These are phyloP conservation scores for silkworm (Bombyx mori) DNA, from an alignment of 1,140 invertebrate genomes.

Conservation along the genomic window ASM3026992v2 NC_085110.1:16131001-16131500, in stretches of 20 bases:
- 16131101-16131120: slow-evolving; percentile 64
- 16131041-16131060: too few species aligned
- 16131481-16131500: slow-evolving; percentile 70
- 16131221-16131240: slow-evolving; percentile 19
- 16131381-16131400: slow-evolving; percentile 51
- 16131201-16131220: slow-evolving; percentile 20
- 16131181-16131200: slow-evolving; percentile 14
- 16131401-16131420: slow-evolving; percentile 49
- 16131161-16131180: not conserved
- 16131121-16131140: slow-evolving; percentile 51
- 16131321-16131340: slow-evolving; percentile 64
- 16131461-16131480: slow-evolving; percentile 64
- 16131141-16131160: slow-evolving; percentile 9
- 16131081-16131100: slow-evolving; percentile 20
- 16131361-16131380: slow-evolving; percentile 44
- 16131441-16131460: slow-evolving; percentile 63
- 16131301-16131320: slow-evolving; percentile 58
- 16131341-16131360: slow-evolving; percentile 54
- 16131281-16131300: slow-evolving; percentile 65
- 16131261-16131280: slow-evolving; percentile 45
- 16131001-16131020: too few species aligned
- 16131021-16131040: too few species aligned
- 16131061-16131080: too few species aligned
- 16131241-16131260: slow-evolving; percentile 23
- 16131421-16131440: slow-evolving; percentile 66